Conservation (phyloP, 1,140 invertebrate genomes). For the Drosophila willistoni region DNA sequence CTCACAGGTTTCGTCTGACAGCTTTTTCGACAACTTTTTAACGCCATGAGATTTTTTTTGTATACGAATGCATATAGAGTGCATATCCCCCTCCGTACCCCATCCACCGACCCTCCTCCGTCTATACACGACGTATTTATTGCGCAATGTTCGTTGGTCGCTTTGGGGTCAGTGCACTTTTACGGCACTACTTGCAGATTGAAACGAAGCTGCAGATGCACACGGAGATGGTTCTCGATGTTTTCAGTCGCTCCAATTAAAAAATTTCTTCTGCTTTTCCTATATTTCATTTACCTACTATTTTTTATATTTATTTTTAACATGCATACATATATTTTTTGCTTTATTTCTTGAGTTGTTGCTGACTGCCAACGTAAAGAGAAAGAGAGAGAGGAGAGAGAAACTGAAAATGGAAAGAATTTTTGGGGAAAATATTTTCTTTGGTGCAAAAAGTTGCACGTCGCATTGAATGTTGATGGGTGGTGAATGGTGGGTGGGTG, state of each 20-base stretch:
- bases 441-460: constrained; percentile 78
- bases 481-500: background rate
- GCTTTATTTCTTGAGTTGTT: constrained; percentile 7
- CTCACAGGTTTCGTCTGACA: background rate
- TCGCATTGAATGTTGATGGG: constrained; percentile 23
- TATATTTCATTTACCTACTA: background rate
- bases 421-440: constrained; percentile 51
- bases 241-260: constrained; percentile 12
- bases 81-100: too few species aligned
- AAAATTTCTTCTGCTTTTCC: constrained; percentile 7
- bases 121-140: constrained; percentile 7
- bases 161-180: constrained; percentile 8
- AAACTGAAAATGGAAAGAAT: constrained; percentile 27
- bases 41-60: constrained; percentile 5
- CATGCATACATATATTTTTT: background rate
- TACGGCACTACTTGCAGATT: background rate
- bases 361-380: constrained; percentile 57
- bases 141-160: constrained; percentile 8
- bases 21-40: constrained; percentile 6
- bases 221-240: constrained; percentile 8
- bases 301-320: background rate
- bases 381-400: background rate
- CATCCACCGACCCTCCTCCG: background rate
- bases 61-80: background rate
- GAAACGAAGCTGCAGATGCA: constrained; percentile 8